Conservation (phyloP, 2,113 vertebrate species). For the Alosa alosa region DNA sequence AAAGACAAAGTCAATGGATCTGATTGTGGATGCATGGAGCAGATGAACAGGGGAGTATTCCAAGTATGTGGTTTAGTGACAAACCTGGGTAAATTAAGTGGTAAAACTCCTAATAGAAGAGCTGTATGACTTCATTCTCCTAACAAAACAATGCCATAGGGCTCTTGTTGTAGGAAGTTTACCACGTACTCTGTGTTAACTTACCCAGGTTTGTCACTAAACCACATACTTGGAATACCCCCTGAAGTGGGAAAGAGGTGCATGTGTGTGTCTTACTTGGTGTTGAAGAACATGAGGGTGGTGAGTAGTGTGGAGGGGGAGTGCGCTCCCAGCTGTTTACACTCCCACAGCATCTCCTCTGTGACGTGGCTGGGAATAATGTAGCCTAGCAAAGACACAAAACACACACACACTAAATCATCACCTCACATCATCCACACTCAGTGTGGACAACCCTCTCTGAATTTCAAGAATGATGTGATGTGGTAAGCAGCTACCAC, state of each 20-base stretch:
- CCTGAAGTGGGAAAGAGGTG: background rate
- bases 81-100: too few species aligned
- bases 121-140: too few species aligned
- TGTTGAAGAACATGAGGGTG: constrained; percentile 99
- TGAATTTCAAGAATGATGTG: background rate
- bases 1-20: background rate
- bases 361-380: constrained; percentile 97
- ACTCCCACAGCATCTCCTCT: constrained; percentile 99
- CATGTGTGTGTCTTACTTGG: constrained; percentile 84
- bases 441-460: background rate
- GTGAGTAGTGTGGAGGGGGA: constrained; percentile 95
- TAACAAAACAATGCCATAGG: too few species aligned
- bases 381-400: constrained; percentile 78
- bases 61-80: too few species aligned
- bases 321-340: constrained; percentile 97
- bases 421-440: background rate
- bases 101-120: too few species aligned
- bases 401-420: background rate
- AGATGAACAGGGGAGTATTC: background rate
- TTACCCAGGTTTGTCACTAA: too few species aligned
- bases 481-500: background rate
- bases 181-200: too few species aligned
- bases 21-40: background rate
- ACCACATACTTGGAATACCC: too few species aligned
- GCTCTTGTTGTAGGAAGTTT: too few species aligned